A percentile compares a stretch with the other conserved stretches of the same genome.
Evolutionary conservation across 2,888 invertebrate genomes (phyloP).

Genomic region (Netelia melanura): DNA sequence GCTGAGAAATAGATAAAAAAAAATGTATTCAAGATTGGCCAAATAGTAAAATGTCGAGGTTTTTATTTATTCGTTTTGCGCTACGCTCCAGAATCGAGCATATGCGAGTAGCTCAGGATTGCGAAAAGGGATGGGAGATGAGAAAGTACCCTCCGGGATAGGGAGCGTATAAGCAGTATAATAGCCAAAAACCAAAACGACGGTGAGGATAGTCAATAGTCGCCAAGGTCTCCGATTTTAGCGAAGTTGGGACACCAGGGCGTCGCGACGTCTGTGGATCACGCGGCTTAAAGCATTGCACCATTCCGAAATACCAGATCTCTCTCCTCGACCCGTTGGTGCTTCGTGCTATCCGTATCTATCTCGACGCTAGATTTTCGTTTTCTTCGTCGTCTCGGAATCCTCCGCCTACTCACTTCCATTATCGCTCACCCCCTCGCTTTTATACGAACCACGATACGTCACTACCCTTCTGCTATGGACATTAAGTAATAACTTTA

Average conservation of each 20-base stretch:
- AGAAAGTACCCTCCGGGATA: conserved; percentile 2
- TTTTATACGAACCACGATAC: neutral
- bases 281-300: conserved; percentile 65
- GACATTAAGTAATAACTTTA: neutral
- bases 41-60: too few species aligned
- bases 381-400: neutral
- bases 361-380: neutral
- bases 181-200: conserved; percentile 44
- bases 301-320: conserved; percentile 48
- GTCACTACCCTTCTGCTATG: neutral
- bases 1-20: too few species aligned
- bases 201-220: conserved; percentile 69
- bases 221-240: conserved; percentile 75
- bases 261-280: conserved; percentile 77
- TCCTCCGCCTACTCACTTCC: neutral
- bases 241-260: conserved; percentile 72
- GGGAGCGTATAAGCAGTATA: conserved; percentile 26
- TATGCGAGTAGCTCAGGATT: neutral
- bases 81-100: neutral
- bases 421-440: neutral
- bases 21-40: too few species aligned
- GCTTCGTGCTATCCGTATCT: neutral
- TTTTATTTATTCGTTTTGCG: neutral
- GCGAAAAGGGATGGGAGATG: neutral
- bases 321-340: neutral